phyloP scores from a whole-genome alignment of 2,113 vertebrate species.

The Chaenocephalus aceratus region DNA sequence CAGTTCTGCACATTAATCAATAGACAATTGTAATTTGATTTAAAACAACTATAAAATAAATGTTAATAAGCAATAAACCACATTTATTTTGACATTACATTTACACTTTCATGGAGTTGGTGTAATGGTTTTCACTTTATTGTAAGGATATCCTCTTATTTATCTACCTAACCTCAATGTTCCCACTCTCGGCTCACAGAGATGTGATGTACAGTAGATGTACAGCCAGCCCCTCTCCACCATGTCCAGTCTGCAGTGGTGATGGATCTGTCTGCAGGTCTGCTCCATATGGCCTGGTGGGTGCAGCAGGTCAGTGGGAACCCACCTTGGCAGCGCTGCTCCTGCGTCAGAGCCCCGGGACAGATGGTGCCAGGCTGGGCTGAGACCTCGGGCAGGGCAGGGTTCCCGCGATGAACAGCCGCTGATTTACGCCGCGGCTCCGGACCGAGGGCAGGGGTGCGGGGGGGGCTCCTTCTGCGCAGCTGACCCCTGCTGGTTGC shows the following conservation, averaged over 20 bases:
- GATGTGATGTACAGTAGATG: background rate
- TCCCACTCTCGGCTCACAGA: background rate
- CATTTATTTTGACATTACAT: background rate
- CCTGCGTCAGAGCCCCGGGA: slow-evolving; percentile 79
- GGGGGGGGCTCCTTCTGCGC: slow-evolving; percentile 62
- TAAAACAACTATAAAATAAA: background rate
- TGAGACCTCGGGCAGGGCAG: slow-evolving; percentile 72
- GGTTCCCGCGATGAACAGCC: slow-evolving; percentile 79
- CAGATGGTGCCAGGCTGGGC: slow-evolving; percentile 80
- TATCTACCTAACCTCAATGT: background rate
- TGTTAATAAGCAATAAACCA: background rate
- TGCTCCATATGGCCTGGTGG: slow-evolving; percentile 37
- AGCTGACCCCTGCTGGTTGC: slow-evolving; percentile 78
- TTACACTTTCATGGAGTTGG: background rate
- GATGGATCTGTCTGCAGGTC: slow-evolving; percentile 72
- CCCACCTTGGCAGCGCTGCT: slow-evolving; percentile 64
- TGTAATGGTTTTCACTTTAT: background rate
- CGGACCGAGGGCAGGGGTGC: slow-evolving; percentile 56
- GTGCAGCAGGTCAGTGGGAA: slow-evolving; percentile 78
- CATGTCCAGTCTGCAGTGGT: slow-evolving; percentile 38
- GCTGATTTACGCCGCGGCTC: slow-evolving; percentile 81
- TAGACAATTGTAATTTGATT: background rate
- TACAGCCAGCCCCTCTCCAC: background rate
- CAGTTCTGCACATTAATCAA: background rate
- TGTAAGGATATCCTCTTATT: background rate